These are phyloP conservation scores for Ursus arctos DNA, from an alignment of 2,113 vertebrate species.

Conservation along the genomic window DNA sequence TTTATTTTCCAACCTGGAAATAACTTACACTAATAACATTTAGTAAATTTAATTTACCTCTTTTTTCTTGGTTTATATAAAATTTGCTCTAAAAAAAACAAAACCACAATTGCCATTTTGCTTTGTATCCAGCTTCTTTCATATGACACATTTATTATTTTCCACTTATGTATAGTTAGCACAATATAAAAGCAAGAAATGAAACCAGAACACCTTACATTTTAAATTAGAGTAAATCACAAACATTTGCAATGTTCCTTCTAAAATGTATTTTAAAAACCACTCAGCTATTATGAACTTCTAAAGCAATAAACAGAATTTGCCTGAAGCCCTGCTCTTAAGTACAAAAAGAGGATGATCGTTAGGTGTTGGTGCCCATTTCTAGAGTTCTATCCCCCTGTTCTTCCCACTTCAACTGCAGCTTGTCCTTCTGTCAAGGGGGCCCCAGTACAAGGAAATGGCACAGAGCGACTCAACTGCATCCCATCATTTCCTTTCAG, in stretches of 20 bases:
- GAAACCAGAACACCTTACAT: conserved; percentile 41
- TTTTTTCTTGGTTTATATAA: conserved; percentile 27
- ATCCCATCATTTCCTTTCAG: not conserved
- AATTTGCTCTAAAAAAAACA: not conserved
- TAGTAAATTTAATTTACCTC: conserved; percentile 12
- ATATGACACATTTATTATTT: conserved; percentile 9
- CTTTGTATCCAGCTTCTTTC: conserved; percentile 17
- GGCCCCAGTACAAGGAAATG: not conserved
- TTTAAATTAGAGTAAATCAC: conserved; percentile 54
- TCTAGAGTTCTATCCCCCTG: not conserved
- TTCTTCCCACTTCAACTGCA: not conserved
- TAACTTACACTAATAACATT: conserved; percentile 5
- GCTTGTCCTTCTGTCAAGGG: not conserved
- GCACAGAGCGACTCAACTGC: fast-evolving
- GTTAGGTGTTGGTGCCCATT: not conserved
- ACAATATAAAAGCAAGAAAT: conserved; percentile 40
- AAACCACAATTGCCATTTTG: not conserved
- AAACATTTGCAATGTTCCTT: not conserved
- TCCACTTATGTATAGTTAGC: not conserved
- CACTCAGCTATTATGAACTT: conserved; percentile 18
- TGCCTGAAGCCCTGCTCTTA: not conserved
- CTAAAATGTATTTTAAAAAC: conserved; percentile 24
- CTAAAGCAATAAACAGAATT: not conserved
- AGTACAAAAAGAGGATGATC: not conserved
- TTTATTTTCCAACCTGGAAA: not conserved